These are phyloP conservation scores for Etheostoma nigrum DNA, from an alignment of 2,797 vertebrate genomes.

Conservation along the genomic window DNA sequence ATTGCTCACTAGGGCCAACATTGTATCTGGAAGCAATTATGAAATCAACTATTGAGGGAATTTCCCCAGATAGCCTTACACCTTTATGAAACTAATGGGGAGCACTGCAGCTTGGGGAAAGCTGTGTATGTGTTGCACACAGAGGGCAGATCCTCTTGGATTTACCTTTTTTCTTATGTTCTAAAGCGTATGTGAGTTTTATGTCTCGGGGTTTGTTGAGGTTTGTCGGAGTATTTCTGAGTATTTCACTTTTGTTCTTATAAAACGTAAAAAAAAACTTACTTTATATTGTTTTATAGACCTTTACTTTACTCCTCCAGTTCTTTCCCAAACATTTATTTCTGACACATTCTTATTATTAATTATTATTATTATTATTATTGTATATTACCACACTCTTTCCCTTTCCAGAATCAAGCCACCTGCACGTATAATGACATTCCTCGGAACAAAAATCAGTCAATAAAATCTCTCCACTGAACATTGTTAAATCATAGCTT, in stretches of 20 bases:
- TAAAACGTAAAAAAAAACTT: background rate
- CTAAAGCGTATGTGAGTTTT: slow-evolving; percentile 7
- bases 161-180: slow-evolving; percentile 15
- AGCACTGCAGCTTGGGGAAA: slow-evolving; percentile 34
- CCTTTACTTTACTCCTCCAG: background rate
- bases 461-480: background rate
- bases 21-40: slow-evolving; percentile 77
- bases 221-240: background rate
- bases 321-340: background rate
- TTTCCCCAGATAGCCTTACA: slow-evolving; percentile 70
- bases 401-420: background rate
- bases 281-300: background rate
- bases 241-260: background rate
- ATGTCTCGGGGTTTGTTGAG: background rate
- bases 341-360: background rate
- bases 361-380: too few species aligned
- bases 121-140: slow-evolving; percentile 26
- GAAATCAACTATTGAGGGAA: slow-evolving; percentile 71
- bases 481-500: background rate
- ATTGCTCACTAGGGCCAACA: slow-evolving; percentile 56
- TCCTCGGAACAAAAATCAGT: background rate
- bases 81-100: slow-evolving; percentile 66
- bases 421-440: background rate
- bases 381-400: background rate
- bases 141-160: slow-evolving; percentile 24